Evolutionary conservation across 1,140 invertebrate species (phyloP).

Genomic region (Akabosia matsudoensis): DNA sequence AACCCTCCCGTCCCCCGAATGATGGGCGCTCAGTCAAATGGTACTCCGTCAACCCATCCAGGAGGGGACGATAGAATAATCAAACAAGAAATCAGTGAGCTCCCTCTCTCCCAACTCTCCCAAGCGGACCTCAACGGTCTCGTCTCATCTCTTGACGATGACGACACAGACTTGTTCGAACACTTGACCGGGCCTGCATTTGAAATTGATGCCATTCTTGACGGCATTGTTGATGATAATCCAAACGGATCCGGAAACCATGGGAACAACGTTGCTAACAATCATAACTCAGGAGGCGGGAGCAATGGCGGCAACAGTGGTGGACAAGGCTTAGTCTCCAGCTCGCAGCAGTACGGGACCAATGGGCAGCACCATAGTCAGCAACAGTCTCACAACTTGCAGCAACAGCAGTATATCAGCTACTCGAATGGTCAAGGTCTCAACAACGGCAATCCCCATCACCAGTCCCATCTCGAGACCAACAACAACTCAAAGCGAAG

Average conservation of each 20-base stretch:
- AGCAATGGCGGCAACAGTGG: background rate
- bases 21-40: background rate
- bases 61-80: background rate
- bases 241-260: background rate
- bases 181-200: slow-evolving; percentile 66
- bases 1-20: background rate
- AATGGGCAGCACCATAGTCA: slow-evolving; percentile 27
- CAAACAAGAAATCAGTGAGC: slow-evolving; percentile 36
- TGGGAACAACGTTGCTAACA: background rate
- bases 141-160: slow-evolving; percentile 55
- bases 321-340: slow-evolving; percentile 16
- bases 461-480: background rate
- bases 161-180: slow-evolving; percentile 68
- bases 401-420: slow-evolving; percentile 22
- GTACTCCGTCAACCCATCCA: background rate
- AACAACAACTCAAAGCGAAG: background rate
- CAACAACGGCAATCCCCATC: slow-evolving; percentile 24
- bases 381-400: slow-evolving; percentile 37
- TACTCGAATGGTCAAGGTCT: slow-evolving; percentile 21
- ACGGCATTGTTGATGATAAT: slow-evolving; percentile 51
- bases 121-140: slow-evolving; percentile 66
- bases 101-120: slow-evolving; percentile 58
- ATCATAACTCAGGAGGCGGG: background rate
- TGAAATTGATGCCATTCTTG: slow-evolving; percentile 56
- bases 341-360: slow-evolving; percentile 36